Base-by-base conservation (phyloP, 2,888 invertebrate species). In the Schizotus pectinicornis region DNA sequence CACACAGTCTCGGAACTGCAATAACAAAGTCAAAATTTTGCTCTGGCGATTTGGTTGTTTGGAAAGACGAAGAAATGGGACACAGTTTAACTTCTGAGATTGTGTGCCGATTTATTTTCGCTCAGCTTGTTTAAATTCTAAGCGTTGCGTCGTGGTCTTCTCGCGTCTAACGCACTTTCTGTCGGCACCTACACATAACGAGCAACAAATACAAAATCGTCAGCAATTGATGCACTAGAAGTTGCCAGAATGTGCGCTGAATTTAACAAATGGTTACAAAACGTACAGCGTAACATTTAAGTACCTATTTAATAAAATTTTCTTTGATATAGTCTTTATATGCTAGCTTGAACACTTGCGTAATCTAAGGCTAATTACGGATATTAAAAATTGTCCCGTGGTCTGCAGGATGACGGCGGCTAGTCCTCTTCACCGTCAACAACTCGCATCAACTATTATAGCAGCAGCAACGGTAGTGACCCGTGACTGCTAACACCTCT, bases 291-390 rank as follows among this genome's bases (percentile, higher is more conserved):
- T 9, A 8, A 9, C 8, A 39, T 8, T 30, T 42, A 11, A 53
- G 46, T 46, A 54, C 54, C 46, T 13, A 46, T 43, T 51, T 30
- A 41, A 50, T 41, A 41, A 41, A 42, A 50, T 9, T 22, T 22
- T 5, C 22, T 34, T 54, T 54, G 41, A 50, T 33, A 22, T 48
- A 55, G 47, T 54, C 54, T 46, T 46, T 45, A 32, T 46, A 47
- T 35, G 55, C 55, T 55, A 55, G 22, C 35, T 54, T 51, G 50
- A 56, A 56, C 56, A 56, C 56, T 56, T 46, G 50, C 56, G 45
- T 43, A 51, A 22, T 47, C 46, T 56, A 50, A 56, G 56, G 51
- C 56, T 56, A 56, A 22, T 39, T 47, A 39, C 35, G 32, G 46
- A 42, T 47, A 52, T 43, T 31, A 47, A 32, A 43, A 45, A 47